Evolutionary conservation across 2,888 invertebrate genomes (phyloP).

Genomic region (Neoascia interrupta): DNA sequence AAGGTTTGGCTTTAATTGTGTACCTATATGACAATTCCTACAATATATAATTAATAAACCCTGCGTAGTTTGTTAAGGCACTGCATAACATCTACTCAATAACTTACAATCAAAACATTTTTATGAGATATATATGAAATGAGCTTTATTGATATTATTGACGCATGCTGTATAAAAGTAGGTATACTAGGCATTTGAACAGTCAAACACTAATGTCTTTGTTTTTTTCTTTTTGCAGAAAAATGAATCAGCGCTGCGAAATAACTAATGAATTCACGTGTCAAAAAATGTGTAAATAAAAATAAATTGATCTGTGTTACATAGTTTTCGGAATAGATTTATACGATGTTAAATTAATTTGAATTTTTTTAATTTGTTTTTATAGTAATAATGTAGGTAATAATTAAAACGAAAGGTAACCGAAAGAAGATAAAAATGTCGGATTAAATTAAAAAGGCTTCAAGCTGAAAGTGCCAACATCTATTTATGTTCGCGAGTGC

Average conservation of each 20-base stretch:
- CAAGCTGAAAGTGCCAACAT: constrained; percentile 45
- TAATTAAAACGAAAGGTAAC: constrained; percentile 1
- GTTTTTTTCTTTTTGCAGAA: constrained; percentile 34
- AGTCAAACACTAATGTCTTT: too few relatives aligned
- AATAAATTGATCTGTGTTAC: constrained; percentile 6
- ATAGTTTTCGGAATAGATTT: constrained; percentile 10
- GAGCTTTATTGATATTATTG: too few relatives aligned
- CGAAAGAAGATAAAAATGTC: constrained; percentile 34
- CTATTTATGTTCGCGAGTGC: constrained; percentile 59
- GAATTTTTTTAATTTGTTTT: constrained; percentile 52
- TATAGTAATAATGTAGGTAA: constrained; percentile 30
- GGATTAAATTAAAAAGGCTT: constrained; percentile 58
- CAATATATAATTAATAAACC: too few relatives aligned
- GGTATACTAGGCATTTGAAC: too few relatives aligned
- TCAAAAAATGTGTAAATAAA: constrained; percentile 49
- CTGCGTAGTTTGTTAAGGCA: too few relatives aligned
- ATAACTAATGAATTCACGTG: too few relatives aligned
- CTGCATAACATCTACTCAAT: too few relatives aligned
- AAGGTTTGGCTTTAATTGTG: too few relatives aligned
- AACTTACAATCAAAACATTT: too few relatives aligned
- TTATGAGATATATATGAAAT: too few relatives aligned
- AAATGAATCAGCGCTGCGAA: constrained; percentile 36
- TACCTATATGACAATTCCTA: too few relatives aligned
- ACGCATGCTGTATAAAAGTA: too few relatives aligned
- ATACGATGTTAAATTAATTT: constrained; percentile 9